Conservation (phyloP, 2,888 invertebrate genomes). For the Unio delphinus region DNA sequence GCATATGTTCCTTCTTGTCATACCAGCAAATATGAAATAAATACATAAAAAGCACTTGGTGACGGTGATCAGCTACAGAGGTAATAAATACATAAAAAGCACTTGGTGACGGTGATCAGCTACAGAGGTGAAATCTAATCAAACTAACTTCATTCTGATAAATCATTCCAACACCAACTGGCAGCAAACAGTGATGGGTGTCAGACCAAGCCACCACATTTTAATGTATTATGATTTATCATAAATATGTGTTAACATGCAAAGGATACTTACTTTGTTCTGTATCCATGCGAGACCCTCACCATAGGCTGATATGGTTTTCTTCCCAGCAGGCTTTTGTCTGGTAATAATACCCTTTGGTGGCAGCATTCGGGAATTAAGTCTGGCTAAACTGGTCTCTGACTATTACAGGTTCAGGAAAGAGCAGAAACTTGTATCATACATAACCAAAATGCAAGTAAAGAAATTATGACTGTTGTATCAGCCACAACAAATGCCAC, state of each 20-base stretch:
- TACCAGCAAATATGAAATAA: too few relatives aligned
- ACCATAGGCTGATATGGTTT: conserved; percentile 41
- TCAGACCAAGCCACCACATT: too few relatives aligned
- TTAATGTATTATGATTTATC: not conserved
- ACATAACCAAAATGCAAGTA: not conserved
- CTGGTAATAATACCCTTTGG: not conserved
- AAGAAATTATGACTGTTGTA: not conserved
- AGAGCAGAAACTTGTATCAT: conserved; percentile 2
- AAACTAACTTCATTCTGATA: too few relatives aligned
- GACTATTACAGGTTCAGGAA: conserved; percentile 34
- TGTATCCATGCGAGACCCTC: conserved; percentile 46
- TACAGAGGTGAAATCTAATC: too few relatives aligned
- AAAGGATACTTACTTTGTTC: conserved; percentile 29
- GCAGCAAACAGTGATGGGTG: too few relatives aligned
- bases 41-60: too few relatives aligned
- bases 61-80: too few relatives aligned
- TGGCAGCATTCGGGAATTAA: not conserved
- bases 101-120: too few relatives aligned
- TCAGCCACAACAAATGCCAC: not conserved
- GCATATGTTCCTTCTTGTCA: too few relatives aligned
- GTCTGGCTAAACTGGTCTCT: conserved; percentile 1
- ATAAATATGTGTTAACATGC: not conserved
- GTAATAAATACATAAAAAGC: too few relatives aligned
- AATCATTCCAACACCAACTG: too few relatives aligned
- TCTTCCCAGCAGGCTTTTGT: conserved; percentile 14